Percentiles rank a stretch among this genome's conserved stretches.
Conservation (phyloP, 2,113 vertebrate genomes). For the Lophius piscatorius region DNA sequence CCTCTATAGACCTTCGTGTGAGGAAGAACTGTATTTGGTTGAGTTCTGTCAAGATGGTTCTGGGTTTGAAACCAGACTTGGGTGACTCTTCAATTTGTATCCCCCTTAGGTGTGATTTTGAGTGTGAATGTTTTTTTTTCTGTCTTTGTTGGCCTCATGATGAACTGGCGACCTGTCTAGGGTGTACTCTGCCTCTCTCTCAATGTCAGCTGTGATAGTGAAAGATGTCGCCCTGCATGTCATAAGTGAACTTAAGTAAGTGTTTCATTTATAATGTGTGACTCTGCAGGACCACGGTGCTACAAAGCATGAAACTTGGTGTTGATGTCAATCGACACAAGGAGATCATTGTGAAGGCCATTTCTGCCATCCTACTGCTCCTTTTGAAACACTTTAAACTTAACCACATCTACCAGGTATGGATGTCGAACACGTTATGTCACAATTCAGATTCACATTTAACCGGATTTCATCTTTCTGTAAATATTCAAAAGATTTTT, state of each 20-base stretch:
- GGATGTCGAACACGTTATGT: neutral
- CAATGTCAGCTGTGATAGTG: too few relatives aligned
- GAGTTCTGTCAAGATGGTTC: too few relatives aligned
- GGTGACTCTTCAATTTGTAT: too few relatives aligned
- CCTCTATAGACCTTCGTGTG: too few relatives aligned
- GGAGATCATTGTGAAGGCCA: conserved; percentile 98
- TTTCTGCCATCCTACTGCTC: conserved; percentile 93
- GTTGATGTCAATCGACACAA: conserved; percentile 98
- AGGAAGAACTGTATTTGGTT: too few relatives aligned
- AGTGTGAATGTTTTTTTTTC: too few relatives aligned
- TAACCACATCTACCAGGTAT: conserved; percentile 97
- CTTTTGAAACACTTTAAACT: conserved; percentile 98
- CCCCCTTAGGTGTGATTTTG: too few relatives aligned
- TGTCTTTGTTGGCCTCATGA: too few relatives aligned
- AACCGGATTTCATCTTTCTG: neutral
- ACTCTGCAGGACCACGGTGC: conserved; percentile 88
- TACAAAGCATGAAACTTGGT: conserved; percentile 98
- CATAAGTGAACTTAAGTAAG: too few relatives aligned
- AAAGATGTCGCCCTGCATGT: neutral
- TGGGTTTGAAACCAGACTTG: too few relatives aligned
- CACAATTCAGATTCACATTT: neutral
- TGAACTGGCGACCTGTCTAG: too few relatives aligned
- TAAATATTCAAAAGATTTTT: neutral
- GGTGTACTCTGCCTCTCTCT: too few relatives aligned
- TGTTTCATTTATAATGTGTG: conserved; percentile 17